A percentile compares a stretch with the other conserved stretches of the same genome.
phyloP scores from a whole-genome alignment of 2,113 vertebrate genomes.

The Mastomys natalensis region DNA sequence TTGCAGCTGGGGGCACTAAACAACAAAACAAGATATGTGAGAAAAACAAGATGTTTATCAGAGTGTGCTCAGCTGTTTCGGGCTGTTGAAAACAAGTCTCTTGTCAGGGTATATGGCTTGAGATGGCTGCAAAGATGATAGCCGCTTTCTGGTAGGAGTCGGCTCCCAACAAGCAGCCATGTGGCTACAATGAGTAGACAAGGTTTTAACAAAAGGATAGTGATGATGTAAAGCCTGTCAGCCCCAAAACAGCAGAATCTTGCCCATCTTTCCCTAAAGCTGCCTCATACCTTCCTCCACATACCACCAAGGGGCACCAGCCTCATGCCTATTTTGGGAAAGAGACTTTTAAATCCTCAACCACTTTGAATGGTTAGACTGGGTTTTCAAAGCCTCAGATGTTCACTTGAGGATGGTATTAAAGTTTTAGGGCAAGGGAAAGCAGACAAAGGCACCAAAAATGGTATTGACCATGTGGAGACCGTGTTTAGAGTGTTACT shows the following conservation, averaged over 20 bases:
- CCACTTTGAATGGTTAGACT: accelerated
- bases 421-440: background rate
- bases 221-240: background rate
- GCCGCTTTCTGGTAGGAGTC: no score
- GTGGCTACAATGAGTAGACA: background rate
- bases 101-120: no score
- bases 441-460: background rate
- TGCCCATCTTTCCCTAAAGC: background rate
- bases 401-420: background rate
- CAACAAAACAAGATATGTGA: no score
- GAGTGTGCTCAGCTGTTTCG: no score
- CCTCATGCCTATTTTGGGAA: accelerated
- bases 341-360: background rate
- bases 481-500: background rate
- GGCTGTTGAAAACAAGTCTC: no score
- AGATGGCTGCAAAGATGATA: no score
- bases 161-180: no score
- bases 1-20: no score
- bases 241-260: background rate
- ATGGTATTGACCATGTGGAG: background rate
- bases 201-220: background rate
- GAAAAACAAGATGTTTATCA: no score
- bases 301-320: background rate
- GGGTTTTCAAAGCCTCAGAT: background rate
- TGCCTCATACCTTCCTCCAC: accelerated